Conservation (phyloP, 2,888 invertebrate species). For the Leptinotarsa tumamoca region DNA sequence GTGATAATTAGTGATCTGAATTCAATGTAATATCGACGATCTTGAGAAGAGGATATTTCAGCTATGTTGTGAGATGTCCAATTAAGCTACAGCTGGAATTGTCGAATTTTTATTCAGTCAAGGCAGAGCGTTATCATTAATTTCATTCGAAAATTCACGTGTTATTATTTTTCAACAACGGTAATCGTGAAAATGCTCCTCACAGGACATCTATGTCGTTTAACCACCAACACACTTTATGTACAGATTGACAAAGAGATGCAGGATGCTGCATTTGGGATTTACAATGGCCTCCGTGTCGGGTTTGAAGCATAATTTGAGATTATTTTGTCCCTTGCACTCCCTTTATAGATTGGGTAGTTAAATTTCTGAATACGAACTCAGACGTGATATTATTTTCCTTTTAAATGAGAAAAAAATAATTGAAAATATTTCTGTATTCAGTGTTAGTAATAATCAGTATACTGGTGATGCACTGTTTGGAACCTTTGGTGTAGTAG, state of each 20-base stretch:
- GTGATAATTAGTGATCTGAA: neutral
- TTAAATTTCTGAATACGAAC: conserved; percentile 3
- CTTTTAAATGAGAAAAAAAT: no score
- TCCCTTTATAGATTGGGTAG: neutral
- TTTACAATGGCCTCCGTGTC: conserved; percentile 31
- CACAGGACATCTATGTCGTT: neutral
- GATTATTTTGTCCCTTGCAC: neutral
- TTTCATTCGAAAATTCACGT: neutral
- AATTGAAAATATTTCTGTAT: no score
- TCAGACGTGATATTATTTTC: neutral
- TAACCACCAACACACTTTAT: conserved; percentile 4
- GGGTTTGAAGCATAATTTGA: neutral
- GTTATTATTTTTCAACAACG: neutral
- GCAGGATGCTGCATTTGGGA: conserved; percentile 25
- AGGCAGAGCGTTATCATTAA: neutral
- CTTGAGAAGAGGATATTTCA: conserved; percentile 13
- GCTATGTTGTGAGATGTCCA: conserved; percentile 5
- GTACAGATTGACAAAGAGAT: conserved; percentile 18
- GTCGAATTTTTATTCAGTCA: neutral
- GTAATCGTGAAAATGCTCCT: conserved; percentile 14
- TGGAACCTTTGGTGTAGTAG: no score
- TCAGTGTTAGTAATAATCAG: no score
- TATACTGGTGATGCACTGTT: no score
- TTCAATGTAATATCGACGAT: neutral
- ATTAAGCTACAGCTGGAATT: neutral